Conservation (phyloP, 2,888 invertebrate species). For the Cyrtodaria siliqua region DNA sequence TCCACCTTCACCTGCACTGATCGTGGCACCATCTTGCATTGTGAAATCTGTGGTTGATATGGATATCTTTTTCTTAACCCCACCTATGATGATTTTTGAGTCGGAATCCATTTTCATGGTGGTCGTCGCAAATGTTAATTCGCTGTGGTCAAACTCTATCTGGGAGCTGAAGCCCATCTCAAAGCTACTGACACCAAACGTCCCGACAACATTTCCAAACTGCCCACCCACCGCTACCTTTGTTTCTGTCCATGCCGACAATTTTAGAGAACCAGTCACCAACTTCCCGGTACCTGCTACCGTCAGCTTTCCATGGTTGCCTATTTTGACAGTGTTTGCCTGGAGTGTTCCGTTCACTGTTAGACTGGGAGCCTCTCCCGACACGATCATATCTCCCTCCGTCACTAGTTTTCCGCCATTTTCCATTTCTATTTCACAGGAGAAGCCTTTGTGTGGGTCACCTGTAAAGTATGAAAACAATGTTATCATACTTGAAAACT, state of each 20-base stretch:
- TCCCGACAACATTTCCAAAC: conserved; percentile 12
- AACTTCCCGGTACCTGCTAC: conserved; percentile 50
- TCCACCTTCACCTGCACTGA: conserved; percentile 50
- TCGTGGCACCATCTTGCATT: conserved; percentile 42
- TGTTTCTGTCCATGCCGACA: conserved; percentile 53
- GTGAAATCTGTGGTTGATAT: conserved; percentile 31
- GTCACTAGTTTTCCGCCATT: conserved; percentile 26
- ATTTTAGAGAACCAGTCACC: conserved; percentile 25
- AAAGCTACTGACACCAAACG: conserved; percentile 21
- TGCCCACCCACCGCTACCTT: conserved; percentile 21
- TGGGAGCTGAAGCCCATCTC: conserved; percentile 40
- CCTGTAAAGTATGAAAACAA: too few species aligned
- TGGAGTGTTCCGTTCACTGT: conserved; percentile 55
- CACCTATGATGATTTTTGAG: conserved; percentile 25
- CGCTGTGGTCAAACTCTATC: conserved; percentile 24
- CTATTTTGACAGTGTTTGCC: conserved; percentile 45
- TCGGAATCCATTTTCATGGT: conserved; percentile 38
- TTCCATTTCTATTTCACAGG: conserved; percentile 37
- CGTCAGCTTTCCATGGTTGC: conserved; percentile 54
- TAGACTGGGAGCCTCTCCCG: conserved; percentile 56
- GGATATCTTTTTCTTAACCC: conserved; percentile 35
- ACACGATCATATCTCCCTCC: conserved; percentile 43
- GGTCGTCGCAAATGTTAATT: conserved; percentile 27
- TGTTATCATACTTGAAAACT: too few species aligned
- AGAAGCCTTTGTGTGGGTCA: conserved; percentile 43